Conservation (phyloP, 2,888 invertebrate genomes). For the Megalurothrips usitatus region DNA sequence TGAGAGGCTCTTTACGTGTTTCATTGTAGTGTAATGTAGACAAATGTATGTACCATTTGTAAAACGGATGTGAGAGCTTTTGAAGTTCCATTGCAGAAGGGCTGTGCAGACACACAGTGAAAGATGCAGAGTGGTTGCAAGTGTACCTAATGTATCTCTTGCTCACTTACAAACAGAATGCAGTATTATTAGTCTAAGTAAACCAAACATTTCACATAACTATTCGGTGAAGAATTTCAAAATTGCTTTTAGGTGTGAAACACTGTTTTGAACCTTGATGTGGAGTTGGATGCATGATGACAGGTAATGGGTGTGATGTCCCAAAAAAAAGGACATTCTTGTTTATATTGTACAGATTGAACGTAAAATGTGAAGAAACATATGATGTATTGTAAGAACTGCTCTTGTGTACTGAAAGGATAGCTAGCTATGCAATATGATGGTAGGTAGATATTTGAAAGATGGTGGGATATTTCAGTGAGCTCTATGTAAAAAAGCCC, state of each 20-base stretch:
- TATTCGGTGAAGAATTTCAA: constrained; percentile 2
- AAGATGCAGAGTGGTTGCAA: neutral
- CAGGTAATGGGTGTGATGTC: constrained; percentile 9
- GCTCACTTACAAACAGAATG: constrained; percentile 13
- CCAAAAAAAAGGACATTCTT: neutral
- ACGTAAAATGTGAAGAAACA: constrained; percentile 20
- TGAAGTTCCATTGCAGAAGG: neutral
- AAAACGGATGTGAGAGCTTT: neutral
- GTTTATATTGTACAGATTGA: constrained; percentile 21
- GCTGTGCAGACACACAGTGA: constrained; percentile 3
- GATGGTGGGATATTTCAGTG: neutral
- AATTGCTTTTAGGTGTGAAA: constrained; percentile 1
- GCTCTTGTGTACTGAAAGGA: constrained; percentile 24
- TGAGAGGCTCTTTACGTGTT: neutral
- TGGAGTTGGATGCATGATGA: constrained; percentile 10
- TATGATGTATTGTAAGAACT: constrained; percentile 26
- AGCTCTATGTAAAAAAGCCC: neutral
- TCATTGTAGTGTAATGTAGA: neutral
- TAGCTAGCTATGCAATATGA: constrained; percentile 20
- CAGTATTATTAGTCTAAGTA: constrained; percentile 23
- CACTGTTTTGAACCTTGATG: neutral
- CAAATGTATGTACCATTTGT: neutral
- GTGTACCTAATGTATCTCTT: neutral
- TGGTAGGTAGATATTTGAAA: constrained; percentile 25
- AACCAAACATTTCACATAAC: neutral